Conservation (phyloP, 2,888 invertebrate species). For the Parasteatoda lunata region DNA sequence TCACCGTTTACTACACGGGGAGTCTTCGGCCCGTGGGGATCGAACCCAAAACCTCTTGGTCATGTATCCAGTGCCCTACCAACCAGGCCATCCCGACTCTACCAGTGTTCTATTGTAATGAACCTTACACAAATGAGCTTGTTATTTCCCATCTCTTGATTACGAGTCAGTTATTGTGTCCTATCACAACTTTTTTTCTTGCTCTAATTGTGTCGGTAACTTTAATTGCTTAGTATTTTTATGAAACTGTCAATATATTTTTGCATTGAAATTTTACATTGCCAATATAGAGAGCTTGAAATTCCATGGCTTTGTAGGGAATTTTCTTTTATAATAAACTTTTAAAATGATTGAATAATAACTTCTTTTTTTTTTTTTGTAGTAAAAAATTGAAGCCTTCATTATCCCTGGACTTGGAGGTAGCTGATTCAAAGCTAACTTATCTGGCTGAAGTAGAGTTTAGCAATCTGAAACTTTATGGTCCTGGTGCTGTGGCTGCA, state of each 20-base stretch:
- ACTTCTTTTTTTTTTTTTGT: conserved; percentile 9
- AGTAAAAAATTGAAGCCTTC: conserved; percentile 58
- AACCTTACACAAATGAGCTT: no score
- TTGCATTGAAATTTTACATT: background rate
- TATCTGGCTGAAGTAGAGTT: conserved; percentile 64
- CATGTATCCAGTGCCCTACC: no score
- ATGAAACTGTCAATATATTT: background rate
- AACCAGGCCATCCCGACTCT: no score
- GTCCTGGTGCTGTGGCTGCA: conserved; percentile 63
- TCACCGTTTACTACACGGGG: no score
- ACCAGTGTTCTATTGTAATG: no score
- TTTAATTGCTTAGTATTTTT: no score
- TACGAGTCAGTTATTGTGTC: no score
- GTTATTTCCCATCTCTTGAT: no score
- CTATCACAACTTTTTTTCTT: no score
- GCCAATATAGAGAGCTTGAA: background rate
- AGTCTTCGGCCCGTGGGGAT: no score
- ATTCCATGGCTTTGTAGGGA: background rate
- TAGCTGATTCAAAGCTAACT: conserved; percentile 56
- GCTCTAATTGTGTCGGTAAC: no score
- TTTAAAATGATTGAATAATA: background rate
- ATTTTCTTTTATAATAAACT: background rate
- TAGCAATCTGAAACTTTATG: conserved; percentile 64
- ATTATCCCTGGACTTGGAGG: conserved; percentile 53
- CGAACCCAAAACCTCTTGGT: no score